Base-by-base conservation (phyloP, 2,113 vertebrate genomes). In the Azemiops feae region DNA sequence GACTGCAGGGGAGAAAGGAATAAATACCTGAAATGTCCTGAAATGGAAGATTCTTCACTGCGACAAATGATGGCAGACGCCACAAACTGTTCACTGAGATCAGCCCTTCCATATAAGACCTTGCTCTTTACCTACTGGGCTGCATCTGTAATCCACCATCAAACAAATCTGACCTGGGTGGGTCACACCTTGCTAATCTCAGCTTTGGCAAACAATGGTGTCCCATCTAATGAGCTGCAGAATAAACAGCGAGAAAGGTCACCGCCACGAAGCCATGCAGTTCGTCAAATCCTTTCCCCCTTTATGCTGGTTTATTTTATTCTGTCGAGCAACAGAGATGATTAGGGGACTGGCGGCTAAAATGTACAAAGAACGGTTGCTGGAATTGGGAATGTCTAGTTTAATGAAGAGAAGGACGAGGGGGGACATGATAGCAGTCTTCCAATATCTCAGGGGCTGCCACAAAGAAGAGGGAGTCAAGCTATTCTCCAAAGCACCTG, bases 101-200 rank as follows among this genome's bases (percentile, higher is more conserved):
- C 1, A 30, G 20, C 11, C 20, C 1, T 1, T 12, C 34, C 69
- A 3, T 39, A 50, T 43, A 87, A 87, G 85, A 85, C 85, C 85
- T 92, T 87, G 85, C 1, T 0, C 50, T 45, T 85, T 0, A 0
- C 69, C 18, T 54, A 12, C 89, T 1, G 52, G 34, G 34, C 91
- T 39, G 34, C 12, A 52, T 43, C n/a, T 34, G 87, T 93, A 92
- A 91, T 91, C 91, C 87, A 4, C 85, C 1, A 0, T 34, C 87
- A 60, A n/a, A 91, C 27, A 23, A 0, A 7, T 0, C 30, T 16
- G 9, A 20, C 86, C 60, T 9, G 3, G 5, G 27, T 20, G 60
- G 92, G 58, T 92, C 0, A 74, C 47, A 90, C 89, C 54, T 43
- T 92, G 88, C 88, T 54, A 55, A 92, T 85, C 93, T 89, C 92